Percentiles rank a stretch among this genome's conserved stretches.
phyloP scores from a whole-genome alignment of 2,888 invertebrate species.

The Saturnia pavonia region DNA sequence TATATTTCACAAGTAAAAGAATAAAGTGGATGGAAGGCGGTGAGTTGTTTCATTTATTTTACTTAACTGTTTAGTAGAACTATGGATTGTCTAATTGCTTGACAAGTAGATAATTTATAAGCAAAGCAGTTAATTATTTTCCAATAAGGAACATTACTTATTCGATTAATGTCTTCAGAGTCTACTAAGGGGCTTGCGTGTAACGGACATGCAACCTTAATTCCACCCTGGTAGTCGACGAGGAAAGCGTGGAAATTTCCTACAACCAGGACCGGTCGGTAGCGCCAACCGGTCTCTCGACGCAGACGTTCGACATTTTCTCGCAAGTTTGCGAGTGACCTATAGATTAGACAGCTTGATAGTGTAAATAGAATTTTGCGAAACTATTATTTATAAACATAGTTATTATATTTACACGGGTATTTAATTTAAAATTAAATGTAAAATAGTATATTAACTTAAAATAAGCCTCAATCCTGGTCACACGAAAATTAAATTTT shows the following conservation, averaged over 20 bases:
- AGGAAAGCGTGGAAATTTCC: conserved; percentile 20
- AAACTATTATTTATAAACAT: not conserved
- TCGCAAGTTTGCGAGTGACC: not conserved
- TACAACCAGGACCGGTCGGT: conserved; percentile 14
- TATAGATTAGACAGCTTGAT: not conserved
- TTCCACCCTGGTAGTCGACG: not conserved
- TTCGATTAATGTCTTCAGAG: not conserved
- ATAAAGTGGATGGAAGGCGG: not conserved
- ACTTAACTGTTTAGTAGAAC: not conserved
- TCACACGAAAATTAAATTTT: too few relatives aligned
- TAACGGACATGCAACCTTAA: conserved; percentile 12
- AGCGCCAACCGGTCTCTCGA: conserved; percentile 23
- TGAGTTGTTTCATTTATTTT: not conserved
- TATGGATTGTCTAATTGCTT: not conserved
- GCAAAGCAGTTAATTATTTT: not conserved
- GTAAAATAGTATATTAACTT: too few relatives aligned
- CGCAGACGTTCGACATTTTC: conserved; percentile 17
- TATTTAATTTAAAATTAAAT: too few relatives aligned
- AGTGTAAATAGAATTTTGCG: not conserved
- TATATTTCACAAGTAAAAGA: not conserved
- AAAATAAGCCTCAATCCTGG: too few relatives aligned
- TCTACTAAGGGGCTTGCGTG: not conserved
- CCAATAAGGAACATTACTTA: not conserved
- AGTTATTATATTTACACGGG: not conserved
- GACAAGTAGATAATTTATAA: not conserved